These are phyloP conservation scores for Rhabdomys pumilio DNA, from an alignment of 2,797 vertebrate genomes.

Conservation along the genomic window DNA sequence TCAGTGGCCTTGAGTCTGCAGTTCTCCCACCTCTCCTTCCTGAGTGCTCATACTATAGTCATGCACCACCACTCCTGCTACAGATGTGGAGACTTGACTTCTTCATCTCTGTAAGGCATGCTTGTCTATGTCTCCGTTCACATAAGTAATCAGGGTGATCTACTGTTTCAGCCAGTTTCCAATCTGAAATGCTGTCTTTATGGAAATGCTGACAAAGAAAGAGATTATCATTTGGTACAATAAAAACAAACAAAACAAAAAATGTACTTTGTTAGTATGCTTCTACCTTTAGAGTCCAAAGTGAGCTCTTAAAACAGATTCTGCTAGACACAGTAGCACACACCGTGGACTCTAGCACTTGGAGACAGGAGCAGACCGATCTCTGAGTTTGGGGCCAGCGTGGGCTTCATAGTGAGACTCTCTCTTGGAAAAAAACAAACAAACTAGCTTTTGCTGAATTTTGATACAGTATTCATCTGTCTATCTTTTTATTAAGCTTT, in stretches of 20 bases:
- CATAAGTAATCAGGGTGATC: background rate
- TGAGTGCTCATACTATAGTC: background rate
- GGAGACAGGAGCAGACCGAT: background rate
- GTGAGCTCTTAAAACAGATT: background rate
- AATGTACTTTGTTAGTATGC: background rate
- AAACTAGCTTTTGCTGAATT: background rate
- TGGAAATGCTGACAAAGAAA: constrained; percentile 16
- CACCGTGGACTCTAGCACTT: background rate
- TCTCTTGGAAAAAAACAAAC: too few relatives aligned
- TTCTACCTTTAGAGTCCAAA: background rate
- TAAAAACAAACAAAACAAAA: background rate
- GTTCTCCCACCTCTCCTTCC: background rate
- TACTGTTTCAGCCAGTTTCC: constrained; percentile 40
- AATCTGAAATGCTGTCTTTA: constrained; percentile 21
- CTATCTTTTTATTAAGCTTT: constrained; percentile 91
- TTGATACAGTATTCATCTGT: background rate
- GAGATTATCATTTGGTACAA: background rate
- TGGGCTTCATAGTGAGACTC: background rate
- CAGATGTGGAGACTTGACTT: constrained; percentile 15
- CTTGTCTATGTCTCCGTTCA: background rate
- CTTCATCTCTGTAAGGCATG: background rate
- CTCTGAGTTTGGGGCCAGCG: background rate
- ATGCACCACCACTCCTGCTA: background rate
- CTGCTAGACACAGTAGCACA: background rate
- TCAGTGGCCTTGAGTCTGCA: background rate